Percentiles rank a stretch among this genome's conserved stretches.
These are phyloP conservation scores for Phortica magna DNA, from an alignment of 2,888 invertebrate species.

Conservation along the genomic window DNA sequence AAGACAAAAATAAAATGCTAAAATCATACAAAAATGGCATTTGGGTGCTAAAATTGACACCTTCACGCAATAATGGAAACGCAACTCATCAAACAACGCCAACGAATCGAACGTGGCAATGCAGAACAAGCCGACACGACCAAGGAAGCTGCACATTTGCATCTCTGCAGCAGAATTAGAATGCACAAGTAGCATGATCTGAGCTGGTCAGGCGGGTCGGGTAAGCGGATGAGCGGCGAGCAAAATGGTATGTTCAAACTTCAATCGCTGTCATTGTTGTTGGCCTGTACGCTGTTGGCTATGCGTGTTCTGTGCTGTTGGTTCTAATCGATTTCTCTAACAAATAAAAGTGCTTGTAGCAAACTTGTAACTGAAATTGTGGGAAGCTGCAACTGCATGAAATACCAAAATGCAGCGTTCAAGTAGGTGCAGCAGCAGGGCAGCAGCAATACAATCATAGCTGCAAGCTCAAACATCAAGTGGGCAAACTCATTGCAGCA, in stretches of 20 bases:
- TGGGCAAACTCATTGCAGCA: conserved; percentile 10
- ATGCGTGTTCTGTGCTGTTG: conserved; percentile 52
- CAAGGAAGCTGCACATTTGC: conserved; percentile 9
- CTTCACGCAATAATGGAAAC: conserved; percentile 64
- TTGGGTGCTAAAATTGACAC: conserved; percentile 72
- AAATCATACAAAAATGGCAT: conserved; percentile 57
- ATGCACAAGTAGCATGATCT: not conserved
- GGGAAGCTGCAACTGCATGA: conserved; percentile 59
- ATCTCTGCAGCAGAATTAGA: conserved; percentile 21
- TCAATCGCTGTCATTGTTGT: conserved; percentile 38
- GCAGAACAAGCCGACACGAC: not conserved
- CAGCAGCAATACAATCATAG: conserved; percentile 22
- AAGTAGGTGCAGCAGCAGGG: conserved; percentile 66
- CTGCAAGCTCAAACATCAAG: conserved; percentile 20
- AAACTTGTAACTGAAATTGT: conserved; percentile 34
- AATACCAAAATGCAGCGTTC: conserved; percentile 64
- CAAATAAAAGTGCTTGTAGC: conserved; percentile 55
- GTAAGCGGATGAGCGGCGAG: not conserved
- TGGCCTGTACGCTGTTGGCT: conserved; percentile 36
- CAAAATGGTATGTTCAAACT: not conserved
- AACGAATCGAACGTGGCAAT: conserved; percentile 14
- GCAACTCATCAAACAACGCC: conserved; percentile 64
- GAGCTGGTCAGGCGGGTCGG: not conserved
- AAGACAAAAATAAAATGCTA: conserved; percentile 14
- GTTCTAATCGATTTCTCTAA: conserved; percentile 72